Evolutionary conservation across 2,113 vertebrate species (phyloP).

Genomic region (Antechinus flavipes): DNA sequence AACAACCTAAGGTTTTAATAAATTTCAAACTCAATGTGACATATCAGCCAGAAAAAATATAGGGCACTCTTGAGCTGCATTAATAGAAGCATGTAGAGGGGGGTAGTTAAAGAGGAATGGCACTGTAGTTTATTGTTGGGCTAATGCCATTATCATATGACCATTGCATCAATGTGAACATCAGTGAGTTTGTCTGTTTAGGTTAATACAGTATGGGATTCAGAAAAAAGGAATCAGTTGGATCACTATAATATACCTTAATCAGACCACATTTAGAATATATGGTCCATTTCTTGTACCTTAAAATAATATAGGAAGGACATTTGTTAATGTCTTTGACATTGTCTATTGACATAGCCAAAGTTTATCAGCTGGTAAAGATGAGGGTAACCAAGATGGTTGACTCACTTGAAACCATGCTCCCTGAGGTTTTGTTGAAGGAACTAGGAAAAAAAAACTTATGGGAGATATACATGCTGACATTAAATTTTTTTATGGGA

Average conservation of each 20-base stretch:
- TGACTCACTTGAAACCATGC: not conserved
- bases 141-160: not conserved
- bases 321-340: not conserved
- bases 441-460: not conserved
- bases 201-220: not conserved
- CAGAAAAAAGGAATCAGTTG: not conserved
- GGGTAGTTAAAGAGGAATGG: too few relatives aligned
- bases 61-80: not conserved
- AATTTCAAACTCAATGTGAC: not conserved
- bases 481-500: not conserved
- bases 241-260: not conserved
- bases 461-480: not conserved
- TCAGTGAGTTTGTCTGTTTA: not conserved
- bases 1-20: not conserved
- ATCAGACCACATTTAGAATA: not conserved
- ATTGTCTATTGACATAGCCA: not conserved
- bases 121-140: not conserved
- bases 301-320: not conserved
- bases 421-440: not conserved
- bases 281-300: not conserved
- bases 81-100: not conserved
- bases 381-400: not conserved
- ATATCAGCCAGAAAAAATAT: not conserved
- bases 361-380: not conserved
- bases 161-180: not conserved